Evolutionary conservation across 2,113 vertebrate genomes (phyloP), one percentile per base, ranked within the genome.

Genomic region (Nothobranchius kuhntae): DNA sequence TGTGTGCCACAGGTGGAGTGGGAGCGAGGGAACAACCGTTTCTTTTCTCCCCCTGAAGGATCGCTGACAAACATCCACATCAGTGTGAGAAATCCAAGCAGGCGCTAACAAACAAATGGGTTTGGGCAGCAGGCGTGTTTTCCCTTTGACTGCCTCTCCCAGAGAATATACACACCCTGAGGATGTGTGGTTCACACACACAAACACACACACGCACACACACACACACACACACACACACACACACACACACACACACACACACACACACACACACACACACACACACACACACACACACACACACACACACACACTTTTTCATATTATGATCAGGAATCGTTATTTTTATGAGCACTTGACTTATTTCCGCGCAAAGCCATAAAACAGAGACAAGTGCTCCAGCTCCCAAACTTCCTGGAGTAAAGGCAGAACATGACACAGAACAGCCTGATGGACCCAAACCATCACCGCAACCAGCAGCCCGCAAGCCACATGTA

Each of bases 401-500:
- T 68, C 1, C 21, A 65, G 15, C 44, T 44, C 15, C 13, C n/a
- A 53, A 44, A 66, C 52, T 79, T 78, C 76, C 80, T 76, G 53
- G 65, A 63, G 62, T 71, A 21, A 59, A 61, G 50, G 45, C 17
- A 10, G 47, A 82, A 68, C 61, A 74, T 52, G 74, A 81, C 35
- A 9, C 60, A 65, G 58, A 81, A 71, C 68, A 63, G 53, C 68
- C 61, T 36, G 40, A 77, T 52, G 79, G 73, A 83, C 78, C 77
- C 81, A 67, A 82, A 77, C 80, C 88, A 80, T 80, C 84, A 77
- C 88, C 86, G 58, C 86, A 87, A 67, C 51, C 77, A 74, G 67
- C 71, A 78, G 77, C 77, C 89, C 88, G 61, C 88, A 88, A 78
- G 84, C 89, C 89, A 79, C 87, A 90, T 87, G 65, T 40, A 84